Conservation (phyloP, 2,888 invertebrate species). For the Diarsia rubi region DNA sequence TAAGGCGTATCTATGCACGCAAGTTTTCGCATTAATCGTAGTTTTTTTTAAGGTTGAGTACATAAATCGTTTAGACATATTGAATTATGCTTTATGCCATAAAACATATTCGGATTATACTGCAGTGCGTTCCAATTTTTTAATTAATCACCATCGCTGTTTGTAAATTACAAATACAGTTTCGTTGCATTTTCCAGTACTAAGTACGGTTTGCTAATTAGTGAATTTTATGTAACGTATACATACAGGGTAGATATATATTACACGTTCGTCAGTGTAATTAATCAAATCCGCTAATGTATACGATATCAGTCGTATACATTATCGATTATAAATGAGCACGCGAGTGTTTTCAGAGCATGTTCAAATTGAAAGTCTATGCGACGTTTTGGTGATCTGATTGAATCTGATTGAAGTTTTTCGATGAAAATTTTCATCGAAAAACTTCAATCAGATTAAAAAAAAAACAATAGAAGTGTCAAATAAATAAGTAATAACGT, state of each 20-base stretch:
- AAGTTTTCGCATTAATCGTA: background rate
- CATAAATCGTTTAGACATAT: slow-evolving; percentile 10
- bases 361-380: slow-evolving; percentile 34
- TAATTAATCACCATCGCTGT: slow-evolving; percentile 45
- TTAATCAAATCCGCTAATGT: slow-evolving; percentile 60
- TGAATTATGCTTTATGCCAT: slow-evolving; percentile 28
- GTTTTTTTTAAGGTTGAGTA: slow-evolving; percentile 1
- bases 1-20: background rate
- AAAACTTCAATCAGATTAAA: background rate
- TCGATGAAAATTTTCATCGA: slow-evolving; percentile 1
- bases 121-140: slow-evolving; percentile 35
- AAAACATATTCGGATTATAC: slow-evolving; percentile 21
- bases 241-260: slow-evolving; percentile 15
- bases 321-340: slow-evolving; percentile 37
- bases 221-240: slow-evolving; percentile 41
- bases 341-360: slow-evolving; percentile 32
- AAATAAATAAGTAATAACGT: background rate
- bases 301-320: too few species aligned
- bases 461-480: background rate
- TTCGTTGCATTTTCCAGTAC: slow-evolving; percentile 48
- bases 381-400: slow-evolving; percentile 1
- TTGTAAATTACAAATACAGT: slow-evolving; percentile 43
- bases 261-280: slow-evolving; percentile 41
- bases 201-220: slow-evolving; percentile 55
- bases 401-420: too few species aligned